phyloP scores from a whole-genome alignment of 1,140 invertebrate genomes.

The Oncopodura yosiiana region DNA sequence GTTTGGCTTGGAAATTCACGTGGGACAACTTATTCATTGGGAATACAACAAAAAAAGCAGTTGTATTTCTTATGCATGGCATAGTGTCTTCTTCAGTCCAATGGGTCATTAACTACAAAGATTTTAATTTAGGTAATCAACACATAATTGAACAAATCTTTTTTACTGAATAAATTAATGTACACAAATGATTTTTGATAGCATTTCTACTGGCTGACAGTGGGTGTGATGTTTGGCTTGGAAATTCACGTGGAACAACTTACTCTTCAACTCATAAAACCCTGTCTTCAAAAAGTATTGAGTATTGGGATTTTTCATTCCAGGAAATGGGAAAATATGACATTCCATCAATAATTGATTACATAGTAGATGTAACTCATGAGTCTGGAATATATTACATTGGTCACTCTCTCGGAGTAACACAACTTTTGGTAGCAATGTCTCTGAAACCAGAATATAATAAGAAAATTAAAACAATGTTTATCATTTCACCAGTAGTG shows the following conservation, averaged over 20 bases:
- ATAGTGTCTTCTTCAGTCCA: not conserved
- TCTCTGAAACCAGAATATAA: constrained; percentile 54
- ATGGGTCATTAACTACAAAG: too few species aligned
- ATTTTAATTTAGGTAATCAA: too few species aligned
- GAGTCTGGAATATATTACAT: constrained; percentile 47
- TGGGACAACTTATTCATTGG: not conserved
- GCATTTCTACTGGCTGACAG: constrained; percentile 39
- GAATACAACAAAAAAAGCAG: not conserved
- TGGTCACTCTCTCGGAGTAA: constrained; percentile 57
- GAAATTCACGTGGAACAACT: constrained; percentile 41
- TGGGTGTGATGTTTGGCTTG: constrained; percentile 44
- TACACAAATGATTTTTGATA: not conserved
- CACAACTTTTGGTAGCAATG: constrained; percentile 50
- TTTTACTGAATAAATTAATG: too few species aligned
- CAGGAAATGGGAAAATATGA: constrained; percentile 37
- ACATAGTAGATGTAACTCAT: constrained; percentile 20
- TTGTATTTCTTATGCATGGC: not conserved
- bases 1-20: not conserved
- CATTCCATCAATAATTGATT: constrained; percentile 37
- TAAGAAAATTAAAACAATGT: constrained; percentile 52
- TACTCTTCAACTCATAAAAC: constrained; percentile 37
- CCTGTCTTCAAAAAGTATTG: constrained; percentile 1
- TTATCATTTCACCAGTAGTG: constrained; percentile 57
- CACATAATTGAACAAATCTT: too few species aligned
- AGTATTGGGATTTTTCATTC: constrained; percentile 27